Base-by-base conservation (phyloP, 2,888 invertebrate species). In the Eilema depressum region DNA sequence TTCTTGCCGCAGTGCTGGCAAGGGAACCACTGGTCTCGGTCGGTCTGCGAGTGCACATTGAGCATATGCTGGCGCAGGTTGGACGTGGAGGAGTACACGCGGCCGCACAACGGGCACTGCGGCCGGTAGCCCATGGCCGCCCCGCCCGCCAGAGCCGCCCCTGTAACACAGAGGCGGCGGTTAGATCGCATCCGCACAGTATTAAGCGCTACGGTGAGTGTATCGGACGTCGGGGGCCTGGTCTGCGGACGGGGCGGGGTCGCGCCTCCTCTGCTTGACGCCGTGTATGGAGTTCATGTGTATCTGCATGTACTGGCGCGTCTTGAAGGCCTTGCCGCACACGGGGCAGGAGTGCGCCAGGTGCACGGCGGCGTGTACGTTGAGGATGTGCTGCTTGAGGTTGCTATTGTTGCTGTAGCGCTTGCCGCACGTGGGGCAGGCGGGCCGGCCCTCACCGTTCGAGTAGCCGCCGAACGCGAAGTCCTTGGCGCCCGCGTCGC, bases 21-120 rank as follows among this genome's bases (percentile, higher is more conserved):
- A 87, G 96, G 96, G 88, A 96, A 96, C 97, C 97, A 97, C 90
- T 96, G 96, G 89, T 97, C 96, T 87, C 96, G 96, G 87, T 96
- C 96, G 84, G 97, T 96, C 92, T 96, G 96, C 90, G 96, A 96
- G 95, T 97, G 97, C 91, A 97, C 97, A 93, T 97, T 97, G 94
- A 97, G 97, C 93, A 97, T 96, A 94, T 97, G 97, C 95, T 97
- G 97, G 91, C 97, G 96, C 89, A 97, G 96, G 96, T 97, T 97
- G 95, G 97, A 96, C 85, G 96, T 96, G 89, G 97, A 97, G 87
- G 97, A 97, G 96, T 97, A 97, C 93, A 96, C 96, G 90, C 96
- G 96, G 89, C 96, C 96, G 95, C 97, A 97, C 93, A 96, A 96
- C 83, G 96, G 96, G 91, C 97, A 97, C 91, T 96, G 95, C 89